A percentile compares a stretch with the other conserved stretches of the same genome.
Evolutionary conservation across 2,888 invertebrate species (phyloP).

Genomic region (Blastobasis lacticolella): DNA sequence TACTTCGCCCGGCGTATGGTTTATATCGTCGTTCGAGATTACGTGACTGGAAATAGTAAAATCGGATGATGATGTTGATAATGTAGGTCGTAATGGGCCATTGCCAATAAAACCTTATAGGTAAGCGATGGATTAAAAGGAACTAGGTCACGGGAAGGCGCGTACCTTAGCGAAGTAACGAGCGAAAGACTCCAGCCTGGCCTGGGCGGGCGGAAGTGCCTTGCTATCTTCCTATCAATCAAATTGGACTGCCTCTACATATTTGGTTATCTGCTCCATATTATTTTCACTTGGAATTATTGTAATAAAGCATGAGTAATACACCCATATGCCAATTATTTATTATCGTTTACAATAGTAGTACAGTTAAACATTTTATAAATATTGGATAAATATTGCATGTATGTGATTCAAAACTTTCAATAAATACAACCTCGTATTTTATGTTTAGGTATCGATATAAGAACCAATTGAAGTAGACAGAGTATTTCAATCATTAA

Average conservation of each 20-base stretch:
- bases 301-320: slow-evolving; percentile 6
- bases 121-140: slow-evolving; percentile 72
- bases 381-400: too few relatives aligned
- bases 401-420: too few relatives aligned
- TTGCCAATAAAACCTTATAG: slow-evolving; percentile 74
- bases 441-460: too few relatives aligned
- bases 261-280: slow-evolving; percentile 3
- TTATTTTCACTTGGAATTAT: slow-evolving; percentile 2
- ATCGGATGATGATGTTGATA: slow-evolving; percentile 74
- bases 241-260: slow-evolving; percentile 18
- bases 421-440: too few relatives aligned
- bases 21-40: slow-evolving; percentile 68
- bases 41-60: slow-evolving; percentile 75
- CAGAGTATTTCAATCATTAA: too few relatives aligned
- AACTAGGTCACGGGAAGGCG: slow-evolving; percentile 68
- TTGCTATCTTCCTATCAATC: slow-evolving; percentile 34
- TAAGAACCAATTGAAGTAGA: too few relatives aligned
- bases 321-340: background rate
- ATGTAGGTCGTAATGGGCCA: slow-evolving; percentile 72
- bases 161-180: slow-evolving; percentile 62
- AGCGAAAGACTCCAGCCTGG: slow-evolving; percentile 36
- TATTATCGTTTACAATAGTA: too few relatives aligned
- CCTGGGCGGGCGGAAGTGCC: slow-evolving; percentile 37
- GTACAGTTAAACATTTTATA: too few relatives aligned
- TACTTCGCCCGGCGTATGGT: slow-evolving; percentile 39